A percentile compares a stretch with the other conserved stretches of the same genome.
Conservation (phyloP, 92 coral and sea anemone species). For the Scolanthus callimorphus region DNA sequence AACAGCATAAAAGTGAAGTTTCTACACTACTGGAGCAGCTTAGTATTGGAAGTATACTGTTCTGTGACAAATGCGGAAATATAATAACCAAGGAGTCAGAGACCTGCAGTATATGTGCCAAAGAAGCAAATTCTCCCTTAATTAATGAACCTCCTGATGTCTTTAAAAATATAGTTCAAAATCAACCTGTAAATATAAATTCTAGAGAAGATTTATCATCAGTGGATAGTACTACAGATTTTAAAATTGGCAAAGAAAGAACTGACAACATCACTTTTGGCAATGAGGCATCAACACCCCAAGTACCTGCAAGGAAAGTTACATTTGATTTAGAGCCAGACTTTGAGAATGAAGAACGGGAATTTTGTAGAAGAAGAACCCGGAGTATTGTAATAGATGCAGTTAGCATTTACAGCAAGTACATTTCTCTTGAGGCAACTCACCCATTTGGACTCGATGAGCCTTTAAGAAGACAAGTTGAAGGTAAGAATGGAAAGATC, state of each 20-base stretch:
- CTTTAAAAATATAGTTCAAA: neutral
- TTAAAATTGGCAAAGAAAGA: neutral
- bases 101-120: slow-evolving; percentile 15
- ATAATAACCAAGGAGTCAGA: slow-evolving; percentile 1
- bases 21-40: slow-evolving; percentile 17
- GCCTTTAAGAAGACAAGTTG: slow-evolving; percentile 76
- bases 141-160: neutral
- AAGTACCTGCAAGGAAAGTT: slow-evolving; percentile 43
- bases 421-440: slow-evolving; percentile 88
- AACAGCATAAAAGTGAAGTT: neutral
- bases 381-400: slow-evolving; percentile 92
- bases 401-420: slow-evolving; percentile 89
- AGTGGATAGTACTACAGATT: neutral
- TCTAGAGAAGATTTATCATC: neutral
- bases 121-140: too few species aligned
- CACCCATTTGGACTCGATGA: slow-evolving; percentile 94
- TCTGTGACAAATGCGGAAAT: slow-evolving; percentile 54
- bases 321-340: slow-evolving; percentile 85
- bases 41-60: slow-evolving; percentile 32
- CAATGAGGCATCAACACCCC: slow-evolving; percentile 4
- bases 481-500: slow-evolving; percentile 85
- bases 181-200: neutral
- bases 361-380: slow-evolving; percentile 73
- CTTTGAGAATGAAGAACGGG: slow-evolving; percentile 64
- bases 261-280: neutral